These are phyloP conservation scores for Megalopta genalis DNA, from an alignment of 1,140 invertebrate species.

Conservation along the genomic window DNA sequence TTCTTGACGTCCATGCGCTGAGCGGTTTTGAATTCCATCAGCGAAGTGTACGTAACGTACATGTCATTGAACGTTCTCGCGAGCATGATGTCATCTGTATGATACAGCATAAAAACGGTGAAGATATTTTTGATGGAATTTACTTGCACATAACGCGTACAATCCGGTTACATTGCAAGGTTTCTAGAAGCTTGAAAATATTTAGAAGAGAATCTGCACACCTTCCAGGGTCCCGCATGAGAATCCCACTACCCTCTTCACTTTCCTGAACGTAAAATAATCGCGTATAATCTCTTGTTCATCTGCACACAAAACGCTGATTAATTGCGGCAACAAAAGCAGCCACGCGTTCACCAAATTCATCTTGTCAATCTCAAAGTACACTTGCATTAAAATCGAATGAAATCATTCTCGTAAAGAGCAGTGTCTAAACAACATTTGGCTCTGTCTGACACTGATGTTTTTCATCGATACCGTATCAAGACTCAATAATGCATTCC, in stretches of 20 bases:
- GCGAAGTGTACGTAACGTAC: constrained; percentile 23
- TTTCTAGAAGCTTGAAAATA: too few species aligned
- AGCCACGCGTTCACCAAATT: constrained; percentile 1
- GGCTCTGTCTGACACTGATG: background rate
- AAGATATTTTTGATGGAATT: background rate
- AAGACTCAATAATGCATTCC: background rate
- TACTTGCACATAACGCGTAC: background rate
- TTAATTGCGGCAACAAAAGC: constrained; percentile 16
- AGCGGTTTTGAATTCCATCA: background rate
- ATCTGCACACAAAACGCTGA: constrained; percentile 4
- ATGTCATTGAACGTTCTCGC: constrained; percentile 42
- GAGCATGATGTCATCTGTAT: constrained; percentile 50
- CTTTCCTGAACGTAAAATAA: constrained; percentile 54
- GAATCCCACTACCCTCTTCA: constrained; percentile 44
- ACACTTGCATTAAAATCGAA: background rate
- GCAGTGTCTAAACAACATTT: background rate
- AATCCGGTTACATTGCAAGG: background rate
- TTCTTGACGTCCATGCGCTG: background rate
- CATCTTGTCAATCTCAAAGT: constrained; percentile 8
- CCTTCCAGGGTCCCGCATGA: constrained; percentile 46
- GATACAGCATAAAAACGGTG: background rate
- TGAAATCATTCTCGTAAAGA: background rate
- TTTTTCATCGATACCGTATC: constrained; percentile 2
- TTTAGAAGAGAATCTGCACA: constrained; percentile 21
- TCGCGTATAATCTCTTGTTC: constrained; percentile 54